Conservation (phyloP, 2,888 invertebrate species). For the Acrobasis consociella region DNA sequence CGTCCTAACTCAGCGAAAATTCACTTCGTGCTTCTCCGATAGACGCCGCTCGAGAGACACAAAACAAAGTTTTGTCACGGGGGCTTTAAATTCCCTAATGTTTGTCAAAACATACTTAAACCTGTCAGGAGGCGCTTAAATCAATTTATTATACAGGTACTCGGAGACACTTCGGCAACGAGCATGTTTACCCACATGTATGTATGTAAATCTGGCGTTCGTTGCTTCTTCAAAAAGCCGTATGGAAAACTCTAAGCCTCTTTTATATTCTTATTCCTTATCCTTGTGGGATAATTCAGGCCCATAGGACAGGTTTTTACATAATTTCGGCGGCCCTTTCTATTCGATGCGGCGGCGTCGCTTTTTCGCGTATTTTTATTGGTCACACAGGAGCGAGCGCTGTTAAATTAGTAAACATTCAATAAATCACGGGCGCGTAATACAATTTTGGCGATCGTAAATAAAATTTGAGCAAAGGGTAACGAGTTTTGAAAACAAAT, state of each 20-base stretch:
- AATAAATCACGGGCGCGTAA: conserved; percentile 67
- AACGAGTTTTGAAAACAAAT: conserved; percentile 76
- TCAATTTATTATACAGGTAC: conserved; percentile 80
- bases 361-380: conserved; percentile 57
- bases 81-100: conserved; percentile 75
- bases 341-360: conserved; percentile 55
- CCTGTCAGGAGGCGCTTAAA: conserved; percentile 78
- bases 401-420: conserved; percentile 70
- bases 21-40: conserved; percentile 53
- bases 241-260: conserved; percentile 78
- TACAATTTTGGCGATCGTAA: conserved; percentile 68
- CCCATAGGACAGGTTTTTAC: conserved; percentile 79
- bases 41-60: conserved; percentile 52
- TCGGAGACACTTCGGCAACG: conserved; percentile 65
- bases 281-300: conserved; percentile 79
- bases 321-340: conserved; percentile 76
- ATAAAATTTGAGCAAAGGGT: conserved; percentile 69
- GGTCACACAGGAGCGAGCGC: conserved; percentile 54
- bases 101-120: conserved; percentile 79
- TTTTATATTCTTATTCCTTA: conserved; percentile 80
- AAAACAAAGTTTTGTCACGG: conserved; percentile 70
- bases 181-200: conserved; percentile 67
- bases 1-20: conserved; percentile 51
- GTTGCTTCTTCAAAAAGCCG: conserved; percentile 71
- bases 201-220: conserved; percentile 75